Conservation (phyloP, 2,888 invertebrate genomes). For the Cotesia congregata region DNA sequence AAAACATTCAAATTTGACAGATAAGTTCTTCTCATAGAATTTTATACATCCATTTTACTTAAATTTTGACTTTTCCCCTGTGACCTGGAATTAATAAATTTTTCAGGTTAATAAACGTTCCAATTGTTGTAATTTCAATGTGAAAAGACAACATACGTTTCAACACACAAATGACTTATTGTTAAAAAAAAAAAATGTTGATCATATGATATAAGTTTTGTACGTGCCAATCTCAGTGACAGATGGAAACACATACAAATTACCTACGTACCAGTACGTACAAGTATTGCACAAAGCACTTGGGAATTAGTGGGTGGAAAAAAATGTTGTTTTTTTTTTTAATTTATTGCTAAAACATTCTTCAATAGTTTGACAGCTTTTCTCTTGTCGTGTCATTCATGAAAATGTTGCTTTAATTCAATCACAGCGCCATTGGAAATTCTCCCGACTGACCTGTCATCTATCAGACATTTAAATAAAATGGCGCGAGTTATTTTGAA, state of each 20-base stretch:
- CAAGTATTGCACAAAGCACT: neutral
- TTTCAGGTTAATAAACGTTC: neutral
- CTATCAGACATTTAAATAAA: neutral
- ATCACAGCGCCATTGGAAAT: neutral
- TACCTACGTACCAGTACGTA: neutral
- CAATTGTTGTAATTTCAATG: neutral
- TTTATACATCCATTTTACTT: neutral
- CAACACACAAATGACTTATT: neutral
- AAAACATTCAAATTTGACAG: slow-evolving; percentile 3
- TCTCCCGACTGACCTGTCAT: neutral
- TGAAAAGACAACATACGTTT: neutral
- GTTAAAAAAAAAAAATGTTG: neutral
- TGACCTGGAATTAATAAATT: neutral
- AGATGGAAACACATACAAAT: neutral
- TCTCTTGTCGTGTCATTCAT: neutral
- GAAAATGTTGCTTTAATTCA: neutral
- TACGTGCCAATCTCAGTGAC: neutral
- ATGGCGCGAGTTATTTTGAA: neutral
- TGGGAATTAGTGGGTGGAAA: neutral
- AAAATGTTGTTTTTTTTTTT: neutral
- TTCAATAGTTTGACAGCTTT: neutral
- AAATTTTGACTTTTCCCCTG: neutral
- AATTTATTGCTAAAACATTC: neutral
- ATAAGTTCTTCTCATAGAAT: neutral
- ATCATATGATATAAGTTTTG: neutral